Conservation (phyloP, 1,140 invertebrate genomes). For the Triops cancriformis region DNA sequence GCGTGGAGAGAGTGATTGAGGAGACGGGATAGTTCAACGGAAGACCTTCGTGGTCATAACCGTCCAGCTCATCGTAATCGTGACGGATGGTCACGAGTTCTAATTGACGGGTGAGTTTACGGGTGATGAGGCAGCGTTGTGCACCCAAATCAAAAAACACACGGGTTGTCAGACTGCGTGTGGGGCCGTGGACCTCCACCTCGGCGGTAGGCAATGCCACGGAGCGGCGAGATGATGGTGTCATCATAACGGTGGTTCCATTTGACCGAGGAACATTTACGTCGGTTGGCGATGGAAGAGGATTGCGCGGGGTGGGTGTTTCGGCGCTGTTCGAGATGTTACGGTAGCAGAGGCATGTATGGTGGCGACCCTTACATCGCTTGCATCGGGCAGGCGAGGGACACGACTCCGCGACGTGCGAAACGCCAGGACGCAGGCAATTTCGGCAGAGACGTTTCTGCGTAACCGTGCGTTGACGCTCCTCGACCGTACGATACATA, state of each 20-base stretch:
- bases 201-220: no score
- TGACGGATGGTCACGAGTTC: no score
- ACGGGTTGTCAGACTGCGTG: no score
- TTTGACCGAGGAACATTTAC: no score
- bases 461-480: background rate
- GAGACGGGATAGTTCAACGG: background rate
- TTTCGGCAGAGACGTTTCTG: no score
- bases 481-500: background rate
- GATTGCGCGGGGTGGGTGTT: background rate
- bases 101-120: no score
- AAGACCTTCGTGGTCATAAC: background rate
- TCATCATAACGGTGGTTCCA: no score
- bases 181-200: no score
- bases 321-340: background rate
- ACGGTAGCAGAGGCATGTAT: background rate
- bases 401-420: background rate
- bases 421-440: background rate
- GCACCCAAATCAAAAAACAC: no score
- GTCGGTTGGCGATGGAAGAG: background rate
- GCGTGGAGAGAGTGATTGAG: background rate
- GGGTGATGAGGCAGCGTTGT: no score
- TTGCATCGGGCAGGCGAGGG: background rate
- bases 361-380: background rate
- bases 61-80: no score
- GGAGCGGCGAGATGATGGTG: no score